phyloP scores from a whole-genome alignment of 2,797 vertebrate genomes.

The Oreochromis mossambicus region DNA sequence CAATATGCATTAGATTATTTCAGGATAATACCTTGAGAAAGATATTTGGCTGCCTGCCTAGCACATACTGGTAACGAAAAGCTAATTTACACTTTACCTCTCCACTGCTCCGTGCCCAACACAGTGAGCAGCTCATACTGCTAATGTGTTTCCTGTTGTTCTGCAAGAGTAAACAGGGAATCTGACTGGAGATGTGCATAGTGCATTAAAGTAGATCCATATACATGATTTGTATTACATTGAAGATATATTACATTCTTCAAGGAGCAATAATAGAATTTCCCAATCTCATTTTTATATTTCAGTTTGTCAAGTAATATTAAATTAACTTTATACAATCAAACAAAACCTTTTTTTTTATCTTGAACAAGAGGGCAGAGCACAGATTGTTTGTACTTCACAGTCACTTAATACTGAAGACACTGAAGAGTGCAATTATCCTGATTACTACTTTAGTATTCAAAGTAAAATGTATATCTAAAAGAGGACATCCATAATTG shows the following conservation, averaged over 20 bases:
- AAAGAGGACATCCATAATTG: constrained; percentile 12
- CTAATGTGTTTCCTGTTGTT: background rate
- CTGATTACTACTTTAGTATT: constrained; percentile 9
- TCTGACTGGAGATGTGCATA: background rate
- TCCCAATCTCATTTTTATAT: background rate
- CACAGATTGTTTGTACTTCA: constrained; percentile 4
- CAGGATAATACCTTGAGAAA: background rate
- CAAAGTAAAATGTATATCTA: constrained; percentile 1
- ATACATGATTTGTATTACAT: background rate
- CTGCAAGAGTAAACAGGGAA: background rate
- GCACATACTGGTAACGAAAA: background rate
- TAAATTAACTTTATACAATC: background rate
- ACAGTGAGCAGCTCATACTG: background rate
- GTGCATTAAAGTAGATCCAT: background rate
- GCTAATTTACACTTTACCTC: background rate
- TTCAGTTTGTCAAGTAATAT: background rate
- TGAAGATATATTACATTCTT: background rate
- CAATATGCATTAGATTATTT: background rate
- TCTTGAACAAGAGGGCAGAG: background rate
- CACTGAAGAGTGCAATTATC: constrained; percentile 22
- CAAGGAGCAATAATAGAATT: background rate
- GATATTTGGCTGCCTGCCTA: background rate
- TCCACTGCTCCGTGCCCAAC: background rate
- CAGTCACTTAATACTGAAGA: background rate
- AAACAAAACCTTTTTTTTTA: background rate